These are phyloP conservation scores for Notiomystis cincta DNA, from an alignment of 2,113 vertebrate species.

Conservation along the genomic window DNA sequence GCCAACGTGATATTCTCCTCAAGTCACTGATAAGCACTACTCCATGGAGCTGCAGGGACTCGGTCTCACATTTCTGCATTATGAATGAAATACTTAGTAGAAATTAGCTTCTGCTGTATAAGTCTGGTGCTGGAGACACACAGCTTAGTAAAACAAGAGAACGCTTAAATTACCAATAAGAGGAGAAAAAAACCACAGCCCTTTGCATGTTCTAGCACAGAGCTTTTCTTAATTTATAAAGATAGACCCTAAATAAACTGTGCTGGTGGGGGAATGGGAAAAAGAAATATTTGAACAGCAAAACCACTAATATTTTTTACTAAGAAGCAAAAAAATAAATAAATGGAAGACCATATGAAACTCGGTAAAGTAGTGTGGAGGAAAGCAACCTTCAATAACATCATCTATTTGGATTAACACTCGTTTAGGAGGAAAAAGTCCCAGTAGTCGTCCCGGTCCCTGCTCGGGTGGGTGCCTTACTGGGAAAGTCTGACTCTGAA, in stretches of 20 bases:
- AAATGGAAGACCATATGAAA: neutral
- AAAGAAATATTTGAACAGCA: slow-evolving; percentile 16
- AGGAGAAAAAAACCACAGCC: neutral
- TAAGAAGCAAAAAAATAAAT: neutral
- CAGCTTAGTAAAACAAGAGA: neutral
- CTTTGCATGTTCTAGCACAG: neutral
- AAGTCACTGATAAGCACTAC: neutral
- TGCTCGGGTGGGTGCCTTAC: neutral
- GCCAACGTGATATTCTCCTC: neutral
- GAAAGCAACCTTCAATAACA: slow-evolving; percentile 1
- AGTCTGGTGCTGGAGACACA: neutral
- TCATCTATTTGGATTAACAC: neutral
- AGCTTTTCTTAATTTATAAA: neutral
- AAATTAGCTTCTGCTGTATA: neutral
- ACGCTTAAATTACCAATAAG: neutral
- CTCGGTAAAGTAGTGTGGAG: neutral
- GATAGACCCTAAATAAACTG: neutral
- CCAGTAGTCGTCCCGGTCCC: neutral
- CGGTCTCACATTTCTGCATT: neutral
- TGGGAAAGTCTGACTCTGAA: neutral
- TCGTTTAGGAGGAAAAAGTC: neutral
- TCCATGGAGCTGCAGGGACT: neutral
- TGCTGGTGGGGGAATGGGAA: neutral
- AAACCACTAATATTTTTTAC: slow-evolving; percentile 20
- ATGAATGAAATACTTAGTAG: neutral